Evolutionary conservation across 2,888 invertebrate genomes (phyloP), one percentile per base, ranked within the genome.

Genomic region (Chaitophorus viminalis): DNA sequence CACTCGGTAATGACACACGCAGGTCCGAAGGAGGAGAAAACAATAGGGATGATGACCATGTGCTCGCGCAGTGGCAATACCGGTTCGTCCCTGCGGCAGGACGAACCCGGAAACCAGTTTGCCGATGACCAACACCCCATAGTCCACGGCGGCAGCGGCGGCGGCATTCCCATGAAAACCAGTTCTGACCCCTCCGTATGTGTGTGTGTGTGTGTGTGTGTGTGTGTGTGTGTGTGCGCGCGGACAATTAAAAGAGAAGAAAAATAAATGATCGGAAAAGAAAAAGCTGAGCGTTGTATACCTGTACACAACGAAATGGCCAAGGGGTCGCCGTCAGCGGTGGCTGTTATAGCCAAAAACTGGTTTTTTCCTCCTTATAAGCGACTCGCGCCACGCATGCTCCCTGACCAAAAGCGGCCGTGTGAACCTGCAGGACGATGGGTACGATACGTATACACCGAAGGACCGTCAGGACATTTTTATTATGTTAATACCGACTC

Each of bases 101-200:
- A 87, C 87, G 31, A 60, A 81, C 87, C 79, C 87, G 87, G 87
- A 87, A 87, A 87, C 87, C 87, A 81, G 87, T 87, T 87, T 87
- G 79, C 60, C 87, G 87, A 87, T 87, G 87, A 87, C 87, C 87
- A 87, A 87, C 87, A 81, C 87, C 86, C 78, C 36, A 31, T 29
- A 36, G 78, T 78, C 77, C 78, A 6, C 87, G 14, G 14, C 46
- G 36, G 36, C 36, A 3, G 36, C 6, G 36, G 21, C 54, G n/a
- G n/a, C n/a, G 72, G 79, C 46, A 60, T 87, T 87, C 87, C 88
- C 84, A 84, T 79, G 77, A 74, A 88, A 81, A 89, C 88, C 79
- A 88, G 85, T 89, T 88, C 84, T 88, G 89, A 77, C 89, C 89
- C 72, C 70, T 75, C 46, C n/a, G n/a, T n/a, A n/a, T n/a, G n/a